Conservation (phyloP, 2,888 invertebrate genomes). For the Sphecodes monilicornis region DNA sequence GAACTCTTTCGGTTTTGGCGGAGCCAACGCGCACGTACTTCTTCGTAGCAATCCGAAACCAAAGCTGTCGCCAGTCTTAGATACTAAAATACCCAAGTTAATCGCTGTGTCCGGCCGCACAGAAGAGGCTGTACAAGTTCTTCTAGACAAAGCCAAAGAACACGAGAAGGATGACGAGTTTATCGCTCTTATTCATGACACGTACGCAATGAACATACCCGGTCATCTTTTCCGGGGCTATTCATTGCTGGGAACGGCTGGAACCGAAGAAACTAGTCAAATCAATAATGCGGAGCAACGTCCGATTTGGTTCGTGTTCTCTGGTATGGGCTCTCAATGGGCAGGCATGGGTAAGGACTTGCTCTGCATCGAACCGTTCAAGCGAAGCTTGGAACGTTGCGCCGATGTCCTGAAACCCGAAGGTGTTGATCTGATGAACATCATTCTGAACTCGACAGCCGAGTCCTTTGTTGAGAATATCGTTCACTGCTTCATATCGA, state of each 20-base stretch:
- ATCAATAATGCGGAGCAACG: conserved; percentile 86
- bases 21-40: conserved; percentile 97
- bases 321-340: conserved; percentile 99
- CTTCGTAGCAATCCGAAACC: conserved; percentile 92
- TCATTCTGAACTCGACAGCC: conserved; percentile 91
- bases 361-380: conserved; percentile 93
- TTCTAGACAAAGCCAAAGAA: conserved; percentile 88
- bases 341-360: conserved; percentile 96
- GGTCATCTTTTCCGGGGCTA: conserved; percentile 94
- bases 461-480: conserved; percentile 92
- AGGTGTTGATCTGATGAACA: conserved; percentile 92
- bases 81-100: conserved; percentile 87
- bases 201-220: conserved; percentile 89
- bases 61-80: conserved; percentile 86
- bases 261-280: conserved; percentile 85
- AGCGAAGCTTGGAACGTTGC: conserved; percentile 90
- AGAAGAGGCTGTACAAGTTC: conserved; percentile 89
- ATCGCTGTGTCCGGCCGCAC: conserved; percentile 94
- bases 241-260: conserved; percentile 87
- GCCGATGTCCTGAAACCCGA: conserved; percentile 91
- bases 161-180: conserved; percentile 89
- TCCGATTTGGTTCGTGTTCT: conserved; percentile 97
- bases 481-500: conserved; percentile 95
- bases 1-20: conserved; percentile 99
- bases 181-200: conserved; percentile 90